phyloP scores from a whole-genome alignment of 2,797 vertebrate species.

The Tragelaphus oryx region DNA sequence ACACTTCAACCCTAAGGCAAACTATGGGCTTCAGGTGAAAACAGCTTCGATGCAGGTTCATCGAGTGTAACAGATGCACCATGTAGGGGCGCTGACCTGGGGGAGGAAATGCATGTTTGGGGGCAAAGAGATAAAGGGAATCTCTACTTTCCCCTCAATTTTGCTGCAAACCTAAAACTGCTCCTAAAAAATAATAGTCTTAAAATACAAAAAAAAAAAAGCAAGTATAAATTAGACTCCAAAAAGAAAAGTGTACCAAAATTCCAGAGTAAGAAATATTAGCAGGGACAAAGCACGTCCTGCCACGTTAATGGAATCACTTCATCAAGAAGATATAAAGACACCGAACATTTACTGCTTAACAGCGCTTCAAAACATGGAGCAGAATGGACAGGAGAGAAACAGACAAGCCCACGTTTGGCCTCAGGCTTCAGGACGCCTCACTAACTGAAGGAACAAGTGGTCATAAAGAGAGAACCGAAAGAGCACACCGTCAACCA shows the following conservation, averaged over 20 bases:
- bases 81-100: neutral
- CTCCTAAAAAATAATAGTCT: neutral
- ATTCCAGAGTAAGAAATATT: neutral
- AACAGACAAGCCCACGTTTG: accelerated
- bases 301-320: accelerated
- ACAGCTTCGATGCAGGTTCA: accelerated
- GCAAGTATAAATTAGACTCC: neutral
- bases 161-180: neutral
- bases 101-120: too few species aligned
- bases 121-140: neutral
- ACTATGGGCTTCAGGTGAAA: too few species aligned
- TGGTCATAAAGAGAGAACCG: neutral
- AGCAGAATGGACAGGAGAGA: too few species aligned
- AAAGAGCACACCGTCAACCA: neutral
- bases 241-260: neutral
- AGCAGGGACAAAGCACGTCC: neutral
- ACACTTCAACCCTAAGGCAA: too few species aligned
- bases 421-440: neutral
- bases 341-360: neutral
- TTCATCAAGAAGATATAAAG: neutral
- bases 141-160: too few species aligned
- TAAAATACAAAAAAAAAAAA: neutral
- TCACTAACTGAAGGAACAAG: neutral
- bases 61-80: accelerated
- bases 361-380: neutral